Percentiles rank a stretch among this genome's conserved stretches.
These are phyloP conservation scores for Drosophila antonietae DNA, from an alignment of 2,888 invertebrate genomes.

Conservation along the genomic window DNA sequence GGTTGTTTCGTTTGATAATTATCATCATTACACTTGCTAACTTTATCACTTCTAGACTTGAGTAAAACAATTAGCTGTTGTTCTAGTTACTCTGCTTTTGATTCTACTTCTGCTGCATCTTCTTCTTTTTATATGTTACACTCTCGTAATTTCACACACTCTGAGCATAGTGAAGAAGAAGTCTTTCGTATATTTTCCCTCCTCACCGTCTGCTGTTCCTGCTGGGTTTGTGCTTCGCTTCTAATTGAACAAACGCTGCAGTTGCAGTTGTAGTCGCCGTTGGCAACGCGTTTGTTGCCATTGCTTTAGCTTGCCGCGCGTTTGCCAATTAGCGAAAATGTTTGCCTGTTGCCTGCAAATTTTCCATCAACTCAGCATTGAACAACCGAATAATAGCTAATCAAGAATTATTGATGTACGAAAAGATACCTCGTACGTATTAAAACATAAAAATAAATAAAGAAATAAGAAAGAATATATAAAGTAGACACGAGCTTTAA, in stretches of 20 bases:
- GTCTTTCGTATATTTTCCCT: neutral
- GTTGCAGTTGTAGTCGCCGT: conserved; percentile 20
- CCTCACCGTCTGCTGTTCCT: conserved; percentile 7
- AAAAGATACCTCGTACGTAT: neutral
- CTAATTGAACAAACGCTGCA: conserved; percentile 69
- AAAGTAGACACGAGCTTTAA: too few species aligned
- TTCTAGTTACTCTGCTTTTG: conserved; percentile 17
- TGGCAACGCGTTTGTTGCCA: conserved; percentile 28
- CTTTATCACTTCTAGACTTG: conserved; percentile 39
- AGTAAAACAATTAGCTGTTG: conserved; percentile 47
- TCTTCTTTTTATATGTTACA: conserved; percentile 18
- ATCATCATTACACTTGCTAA: conserved; percentile 49
- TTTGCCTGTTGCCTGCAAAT: conserved; percentile 59
- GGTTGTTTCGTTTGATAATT: conserved; percentile 31
- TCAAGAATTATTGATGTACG: neutral
- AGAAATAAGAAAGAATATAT: too few species aligned
- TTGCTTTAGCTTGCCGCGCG: conserved; percentile 45
- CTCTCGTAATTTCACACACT: conserved; percentile 48
- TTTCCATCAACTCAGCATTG: conserved; percentile 49
- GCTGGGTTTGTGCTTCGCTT: conserved; percentile 40
- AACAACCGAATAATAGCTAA: conserved; percentile 5
- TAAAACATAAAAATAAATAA: neutral
- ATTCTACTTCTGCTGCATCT: conserved; percentile 1
- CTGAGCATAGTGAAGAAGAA: conserved; percentile 18
- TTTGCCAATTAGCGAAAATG: conserved; percentile 70